These are phyloP conservation scores for Leptosomus discolor DNA, from an alignment of 2,113 vertebrate genomes.

Conservation along the genomic window DNA sequence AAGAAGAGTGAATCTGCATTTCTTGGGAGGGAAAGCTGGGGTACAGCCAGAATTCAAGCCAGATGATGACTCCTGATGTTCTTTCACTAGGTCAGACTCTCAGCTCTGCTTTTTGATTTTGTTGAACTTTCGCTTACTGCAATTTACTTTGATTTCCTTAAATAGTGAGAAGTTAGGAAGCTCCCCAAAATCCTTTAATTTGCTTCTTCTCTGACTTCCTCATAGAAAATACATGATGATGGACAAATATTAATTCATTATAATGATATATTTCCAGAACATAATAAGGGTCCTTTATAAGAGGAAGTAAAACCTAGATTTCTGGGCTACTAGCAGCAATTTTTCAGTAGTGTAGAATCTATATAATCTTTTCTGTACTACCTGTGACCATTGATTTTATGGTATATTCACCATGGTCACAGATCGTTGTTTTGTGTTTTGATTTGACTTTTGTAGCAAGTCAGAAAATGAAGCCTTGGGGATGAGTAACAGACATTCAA, in stretches of 20 bases:
- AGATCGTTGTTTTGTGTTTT: not conserved
- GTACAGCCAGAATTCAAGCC: not conserved
- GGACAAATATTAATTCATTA: not conserved
- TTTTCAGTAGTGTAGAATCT: not conserved
- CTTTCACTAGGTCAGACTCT: not conserved
- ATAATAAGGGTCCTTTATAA: not conserved
- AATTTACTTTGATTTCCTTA: not conserved
- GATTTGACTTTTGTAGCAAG: not conserved
- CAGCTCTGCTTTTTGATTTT: not conserved
- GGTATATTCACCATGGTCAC: not conserved
- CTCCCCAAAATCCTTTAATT: not conserved
- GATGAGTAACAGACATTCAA: not conserved
- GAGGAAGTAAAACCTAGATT: not conserved
- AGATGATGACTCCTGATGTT: not conserved
- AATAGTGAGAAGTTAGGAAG: not conserved
- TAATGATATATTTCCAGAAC: not conserved
- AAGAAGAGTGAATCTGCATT: slow-evolving; percentile 25
- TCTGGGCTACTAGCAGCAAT: not conserved
- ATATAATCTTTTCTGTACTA: not conserved
- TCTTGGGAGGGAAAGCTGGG: not conserved
- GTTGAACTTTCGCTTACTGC: not conserved
- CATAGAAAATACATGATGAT: not conserved
- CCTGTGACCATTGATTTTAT: not conserved
- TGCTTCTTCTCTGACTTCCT: not conserved
- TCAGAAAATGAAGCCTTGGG: not conserved